Conservation (phyloP, 2,888 invertebrate genomes). For the Gisinianus flammeolus region DNA sequence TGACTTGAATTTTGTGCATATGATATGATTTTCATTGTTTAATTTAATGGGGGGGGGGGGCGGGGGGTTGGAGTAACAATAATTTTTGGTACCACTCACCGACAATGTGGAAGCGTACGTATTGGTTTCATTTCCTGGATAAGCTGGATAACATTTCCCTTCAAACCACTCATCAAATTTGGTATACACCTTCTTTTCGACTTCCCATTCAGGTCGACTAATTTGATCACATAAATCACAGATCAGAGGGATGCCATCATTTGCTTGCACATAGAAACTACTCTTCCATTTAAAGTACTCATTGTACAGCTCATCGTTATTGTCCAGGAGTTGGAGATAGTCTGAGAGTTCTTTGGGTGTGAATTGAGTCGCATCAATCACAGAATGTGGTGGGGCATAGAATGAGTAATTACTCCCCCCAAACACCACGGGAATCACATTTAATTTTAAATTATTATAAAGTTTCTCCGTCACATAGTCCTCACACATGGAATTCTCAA, state of each 20-base stretch:
- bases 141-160: conserved; percentile 50
- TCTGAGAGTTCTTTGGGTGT: conserved; percentile 57
- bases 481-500: conserved; percentile 73
- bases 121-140: conserved; percentile 26
- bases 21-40: too few species aligned
- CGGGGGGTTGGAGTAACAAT: too few species aligned
- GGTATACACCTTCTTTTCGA: conserved; percentile 54
- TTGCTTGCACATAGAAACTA: conserved; percentile 45
- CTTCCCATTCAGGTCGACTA: conserved; percentile 51
- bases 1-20: too few species aligned
- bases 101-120: conserved; percentile 1
- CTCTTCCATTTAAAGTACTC: conserved; percentile 58
- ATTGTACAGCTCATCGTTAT: conserved; percentile 56
- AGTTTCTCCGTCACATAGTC: conserved; percentile 76
- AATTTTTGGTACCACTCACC: too few species aligned
- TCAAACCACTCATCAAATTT: conserved; percentile 55
- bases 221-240: conserved; percentile 58
- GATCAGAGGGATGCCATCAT: conserved; percentile 54
- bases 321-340: conserved; percentile 54
- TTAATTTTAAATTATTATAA: conserved; percentile 56
- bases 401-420: conserved; percentile 56
- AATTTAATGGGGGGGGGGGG: too few species aligned
- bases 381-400: conserved; percentile 54
- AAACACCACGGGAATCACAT: conserved; percentile 57
- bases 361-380: conserved; percentile 52